Evolutionary conservation across 2,797 vertebrate species (phyloP), one percentile per base, ranked within the genome.

Genomic region (Alcedo quadribrachys): DNA sequence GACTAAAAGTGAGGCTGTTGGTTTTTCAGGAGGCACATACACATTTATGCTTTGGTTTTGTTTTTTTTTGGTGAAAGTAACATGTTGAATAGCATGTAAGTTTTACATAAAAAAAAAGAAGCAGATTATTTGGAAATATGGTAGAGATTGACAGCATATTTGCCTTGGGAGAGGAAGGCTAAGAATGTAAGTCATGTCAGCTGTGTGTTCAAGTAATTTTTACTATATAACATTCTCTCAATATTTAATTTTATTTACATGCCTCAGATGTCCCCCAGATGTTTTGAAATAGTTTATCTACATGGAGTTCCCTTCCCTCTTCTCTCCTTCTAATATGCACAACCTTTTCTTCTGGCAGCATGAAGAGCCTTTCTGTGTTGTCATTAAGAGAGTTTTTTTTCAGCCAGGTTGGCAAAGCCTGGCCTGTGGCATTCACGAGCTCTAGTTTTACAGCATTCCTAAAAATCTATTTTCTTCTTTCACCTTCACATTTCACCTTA

Each of bases 371-470:
- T 89, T 35, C 22, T 12, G 28, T 74, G 27, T 46, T 55, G 32
- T 70, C 8, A 8, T 43, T 76, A 55, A 51, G 17, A 17, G 30
- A 71, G 45, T 4, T 57, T 30, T 71, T 53, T 30, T 27, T 10
- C 50, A 21, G 69, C 28, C 18, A 24, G 32, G 28, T 10, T 74
- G 18, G 66, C 50, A 65, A 55, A 74, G 45, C 50, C 32, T 48
- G 43, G 15, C 48, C 32, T 40, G 9, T 58, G 54, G 14, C 4
- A 1, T 63, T 67, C 25, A 21, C 0, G 1, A n/a, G 12, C 45
- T 90, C 16, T 8, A 60, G 8, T 46, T 46, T 71, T 28, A 65
- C 19, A 74, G 57, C n/a, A 40, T 57, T 25, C 40, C 30, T 76
- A 28, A 43, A 77, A 70, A 74, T 66, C 20, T 11, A 35, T 27